Base-by-base conservation (phyloP, 2,797 vertebrate genomes). In the Staurois parvus region DNA sequence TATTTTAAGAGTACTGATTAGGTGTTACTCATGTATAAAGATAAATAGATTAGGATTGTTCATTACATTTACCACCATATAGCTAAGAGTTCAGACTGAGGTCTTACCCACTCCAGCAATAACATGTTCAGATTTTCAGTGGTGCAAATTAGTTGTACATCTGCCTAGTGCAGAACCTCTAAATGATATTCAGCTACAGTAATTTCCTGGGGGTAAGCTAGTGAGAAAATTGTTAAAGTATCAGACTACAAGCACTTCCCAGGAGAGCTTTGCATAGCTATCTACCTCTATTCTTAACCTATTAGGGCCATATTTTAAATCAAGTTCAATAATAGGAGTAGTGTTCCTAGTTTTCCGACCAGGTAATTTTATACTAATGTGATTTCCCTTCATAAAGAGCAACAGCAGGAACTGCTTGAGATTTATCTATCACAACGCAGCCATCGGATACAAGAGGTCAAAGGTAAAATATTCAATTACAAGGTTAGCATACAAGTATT, bases 121-220 rank as follows among this genome's bases (percentile, higher is more conserved):
- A 48, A 29, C 26, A 67, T 24, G 3, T 79, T 68, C 52, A 59
- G 52, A 21, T 59, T 24, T 59, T 59, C 52, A 59, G 9, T 59
- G 21, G 52, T 59, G 52, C 21, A 59, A 59, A 59, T 59, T 59
- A 59, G 21, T 59, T 59, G 52, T 24, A 24, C 52, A 59, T 59
- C 19, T 59, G 52, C 52, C 52, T 59, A 59, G 21, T 24, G 24
- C 4, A 88, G 88, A 85, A 21, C 12, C 67, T 29, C 84, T 91
- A 83, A 87, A 89, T 90, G 82, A 17, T 29, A n/a, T 75, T 72
- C 87, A 90, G 40, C 62, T 91, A 52, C 42, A 79, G 48, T 24
- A 84, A 90, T 90, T 81, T 89, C 88, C 83, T 90, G 76, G 77
- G 89, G 69, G 1, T 56, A 26, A 90, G 73, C 15, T 75, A 89